A percentile compares a stretch with the other conserved stretches of the same genome.
Conservation (phyloP, 2,888 invertebrate species). For the Acutogordius australiensis region DNA sequence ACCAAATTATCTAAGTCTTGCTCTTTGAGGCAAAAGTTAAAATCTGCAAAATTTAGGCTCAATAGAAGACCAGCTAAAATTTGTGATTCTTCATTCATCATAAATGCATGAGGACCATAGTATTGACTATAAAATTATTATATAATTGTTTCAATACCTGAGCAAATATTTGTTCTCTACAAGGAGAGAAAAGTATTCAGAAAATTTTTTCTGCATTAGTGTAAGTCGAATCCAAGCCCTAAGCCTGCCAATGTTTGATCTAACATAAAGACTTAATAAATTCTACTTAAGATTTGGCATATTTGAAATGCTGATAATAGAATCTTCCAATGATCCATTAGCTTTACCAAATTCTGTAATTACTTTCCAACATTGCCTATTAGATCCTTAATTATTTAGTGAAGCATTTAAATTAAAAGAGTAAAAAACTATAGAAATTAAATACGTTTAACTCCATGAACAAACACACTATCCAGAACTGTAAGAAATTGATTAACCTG, state of each 20-base stretch:
- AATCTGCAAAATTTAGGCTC: conserved; percentile 83
- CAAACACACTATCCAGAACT: neutral
- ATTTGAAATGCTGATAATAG: neutral
- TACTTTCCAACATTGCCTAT: conserved; percentile 1
- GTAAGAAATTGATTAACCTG: conserved; percentile 6
- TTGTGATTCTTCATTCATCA: conserved; percentile 77
- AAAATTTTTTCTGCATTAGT: conserved; percentile 84
- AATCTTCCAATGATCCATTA: neutral
- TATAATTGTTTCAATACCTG: conserved; percentile 25
- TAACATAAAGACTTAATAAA: neutral
- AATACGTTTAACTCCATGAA: conserved; percentile 7
- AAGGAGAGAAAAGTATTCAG: conserved; percentile 68
- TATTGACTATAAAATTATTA: conserved; percentile 37
- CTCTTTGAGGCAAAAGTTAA: conserved; percentile 83
- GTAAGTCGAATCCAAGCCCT: conserved; percentile 79
- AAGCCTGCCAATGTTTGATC: conserved; percentile 32
- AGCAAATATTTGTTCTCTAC: conserved; percentile 52
- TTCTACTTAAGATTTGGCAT: neutral
- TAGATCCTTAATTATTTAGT: conserved; percentile 4
- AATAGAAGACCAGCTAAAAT: conserved; percentile 72
- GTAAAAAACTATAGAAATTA: neutral
- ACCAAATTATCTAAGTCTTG: conserved; percentile 24
- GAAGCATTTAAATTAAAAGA: neutral
- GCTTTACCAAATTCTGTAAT: neutral
- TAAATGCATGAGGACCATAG: conserved; percentile 74